Evolutionary conservation across 2,113 vertebrate genomes (phyloP), one percentile per base, ranked within the genome.

Genomic region (Aptenodytes forsteri): DNA sequence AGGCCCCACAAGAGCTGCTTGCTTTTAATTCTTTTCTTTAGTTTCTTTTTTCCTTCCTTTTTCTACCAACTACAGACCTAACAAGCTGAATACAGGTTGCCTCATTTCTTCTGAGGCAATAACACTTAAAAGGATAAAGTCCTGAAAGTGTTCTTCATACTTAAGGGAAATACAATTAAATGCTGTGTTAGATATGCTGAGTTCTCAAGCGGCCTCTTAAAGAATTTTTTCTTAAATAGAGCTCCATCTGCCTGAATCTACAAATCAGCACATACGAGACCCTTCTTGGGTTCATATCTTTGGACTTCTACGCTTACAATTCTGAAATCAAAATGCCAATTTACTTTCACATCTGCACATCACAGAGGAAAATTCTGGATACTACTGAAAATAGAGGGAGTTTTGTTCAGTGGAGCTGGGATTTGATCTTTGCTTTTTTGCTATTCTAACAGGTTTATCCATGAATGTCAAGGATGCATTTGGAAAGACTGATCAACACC

Each of bases 381-480:
- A 20, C 13, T 54, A 27, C 9, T 62, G 42, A 66, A 88, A 65
- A 79, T 3, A 42, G 27, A 65, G n/a, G 15, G 47, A 61, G 4
- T 42, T 83, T 65, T 85, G 9, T 47, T 83, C 62, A 58, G 13
- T 21, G 49, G 19, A 73, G 29, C 22, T 46, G 42, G 22, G 27
- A 54, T 73, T 84, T 86, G 58, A 50, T 67, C 54, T 13, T 69
- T 70, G 26, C 9, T 21, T 93, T 78, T 89, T 55, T 2, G 1
- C 16, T 61, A 7, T 78, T 72, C 10, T 52, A 40, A 29, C 16
- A 65, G 20, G 19, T 91, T 91, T 79, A 88, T 40, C 25, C 25
- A 49, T 11, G 21, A 83, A 77, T 1, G 11, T 23, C 0, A 0
- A 6, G 2, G 26, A 75, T 49, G 12, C 0, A 1, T 75, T 85